Evolutionary conservation across 2,113 vertebrate species (phyloP).

Genomic region (Oncorhynchus keta): DNA sequence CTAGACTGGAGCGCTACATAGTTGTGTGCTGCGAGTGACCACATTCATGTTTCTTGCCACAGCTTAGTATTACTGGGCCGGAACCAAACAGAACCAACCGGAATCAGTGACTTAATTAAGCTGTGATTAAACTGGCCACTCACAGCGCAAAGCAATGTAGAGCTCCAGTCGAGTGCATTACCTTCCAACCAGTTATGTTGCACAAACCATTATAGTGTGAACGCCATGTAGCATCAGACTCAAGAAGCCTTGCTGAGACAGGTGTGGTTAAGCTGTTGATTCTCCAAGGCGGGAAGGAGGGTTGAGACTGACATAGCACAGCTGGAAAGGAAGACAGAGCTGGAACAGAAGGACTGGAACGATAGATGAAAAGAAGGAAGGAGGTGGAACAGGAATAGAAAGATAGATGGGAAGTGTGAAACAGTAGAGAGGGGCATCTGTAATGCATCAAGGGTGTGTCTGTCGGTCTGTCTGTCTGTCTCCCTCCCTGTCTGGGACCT

Average conservation of each 20-base stretch:
- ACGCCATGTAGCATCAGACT: no score
- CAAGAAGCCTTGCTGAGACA: background rate
- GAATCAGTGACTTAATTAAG: no score
- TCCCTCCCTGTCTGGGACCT: background rate
- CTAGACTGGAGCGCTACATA: no score
- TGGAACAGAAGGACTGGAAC: background rate
- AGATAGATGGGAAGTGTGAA: background rate
- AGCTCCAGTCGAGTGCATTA: no score
- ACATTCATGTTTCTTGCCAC: no score
- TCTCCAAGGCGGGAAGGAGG: background rate
- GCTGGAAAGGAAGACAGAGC: background rate
- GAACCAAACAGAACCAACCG: no score
- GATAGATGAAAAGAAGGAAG: background rate
- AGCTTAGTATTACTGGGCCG: no score
- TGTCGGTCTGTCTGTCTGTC: background rate
- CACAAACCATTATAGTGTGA: no score
- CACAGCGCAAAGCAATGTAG: no score
- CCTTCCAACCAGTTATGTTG: no score
- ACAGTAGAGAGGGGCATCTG: background rate
- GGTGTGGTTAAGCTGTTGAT: constrained; percentile 4
- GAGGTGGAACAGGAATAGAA: background rate
- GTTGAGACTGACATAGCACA: background rate
- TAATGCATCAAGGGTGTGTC: background rate
- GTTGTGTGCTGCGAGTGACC: no score
- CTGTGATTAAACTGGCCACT: no score